Evolutionary conservation across 23 tunicate species (phyloP).

Genomic region (Ciona savignyi): DNA sequence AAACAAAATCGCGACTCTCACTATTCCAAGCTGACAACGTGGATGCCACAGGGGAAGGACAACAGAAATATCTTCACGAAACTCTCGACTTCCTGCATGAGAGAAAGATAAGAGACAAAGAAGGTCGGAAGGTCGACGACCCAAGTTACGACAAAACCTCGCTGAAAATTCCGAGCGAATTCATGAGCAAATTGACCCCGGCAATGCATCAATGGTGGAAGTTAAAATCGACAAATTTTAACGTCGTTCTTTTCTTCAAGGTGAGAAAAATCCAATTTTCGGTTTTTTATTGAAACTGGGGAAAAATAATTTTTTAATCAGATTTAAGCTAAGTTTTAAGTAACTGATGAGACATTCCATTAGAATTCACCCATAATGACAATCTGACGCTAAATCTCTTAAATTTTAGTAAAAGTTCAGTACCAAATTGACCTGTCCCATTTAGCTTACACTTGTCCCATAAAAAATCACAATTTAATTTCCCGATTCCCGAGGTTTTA

Average conservation of each 20-base stretch:
- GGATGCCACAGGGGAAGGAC: neutral
- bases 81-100: conserved; percentile 67
- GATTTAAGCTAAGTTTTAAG: no score
- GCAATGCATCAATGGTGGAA: conserved; percentile 98
- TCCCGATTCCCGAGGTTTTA: no score
- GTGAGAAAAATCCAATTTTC: conserved; percentile 3
- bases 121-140: conserved; percentile 33
- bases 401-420: no score
- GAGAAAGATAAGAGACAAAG: conserved; percentile 42
- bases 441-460: no score
- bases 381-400: no score
- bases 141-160: conserved; percentile 72
- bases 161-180: conserved; percentile 49
- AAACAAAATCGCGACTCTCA: conserved; percentile 35
- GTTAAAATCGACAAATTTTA: conserved; percentile 59
- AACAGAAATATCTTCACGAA: conserved; percentile 56
- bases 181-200: conserved; percentile 63
- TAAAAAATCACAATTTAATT: no score
- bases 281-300: no score
- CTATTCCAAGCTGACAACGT: conserved; percentile 25
- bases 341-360: no score
- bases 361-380: no score
- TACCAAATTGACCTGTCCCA: no score
- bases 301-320: no score
- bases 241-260: conserved; percentile 86